Evolutionary conservation across 2,888 invertebrate species (phyloP), one percentile per base, ranked within the genome.

Genomic region (Beris chalybata): DNA sequence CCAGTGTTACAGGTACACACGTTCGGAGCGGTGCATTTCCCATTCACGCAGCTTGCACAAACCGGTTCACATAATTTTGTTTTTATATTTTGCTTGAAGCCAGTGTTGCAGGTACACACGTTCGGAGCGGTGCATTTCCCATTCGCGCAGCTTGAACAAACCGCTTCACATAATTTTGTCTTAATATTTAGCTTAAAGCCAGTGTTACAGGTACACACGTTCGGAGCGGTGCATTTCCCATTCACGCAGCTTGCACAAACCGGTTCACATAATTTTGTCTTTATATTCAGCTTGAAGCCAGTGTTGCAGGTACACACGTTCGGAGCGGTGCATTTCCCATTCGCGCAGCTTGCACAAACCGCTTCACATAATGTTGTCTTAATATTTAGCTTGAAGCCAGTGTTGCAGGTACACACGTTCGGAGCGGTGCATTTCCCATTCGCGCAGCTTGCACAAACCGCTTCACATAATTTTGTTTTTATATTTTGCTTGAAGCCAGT

Each of bases 321-420:
- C 1, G 56, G 56, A 6, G 56, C 56, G 1, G 44, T 43, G n/a
- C 56, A 56, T 13, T 4, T 56, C 22, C 56, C 56, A 13, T 50
- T 50, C 7, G 13, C 2, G 50, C 50, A 50, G 50, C 3, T 50
- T 22, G 2, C 22, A 22, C 22, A 22, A 22, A 22, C 3, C 22
- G 22, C 2, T 22, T 22, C 22, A 22, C 22, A 22, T 2, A 22
- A 1, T 22, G 1, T 22, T 22, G 22, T 22, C 3, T 2, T 22
- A 2, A 22, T 22, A 22, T 22, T 22, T 22, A 2, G 22, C 22
- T 22, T 22, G 22, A 22, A 22, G 22, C 22, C 22, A 22, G 22
- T 3, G 22, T 22, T 22, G 3, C 22, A 22, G 22, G 22, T 3
- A 22, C 22, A 22, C 22, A 22, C 22, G 22, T 22, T 22, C 1